Base-by-base conservation (phyloP, 1,140 invertebrate species). In the Zaprionus taronus region DNA sequence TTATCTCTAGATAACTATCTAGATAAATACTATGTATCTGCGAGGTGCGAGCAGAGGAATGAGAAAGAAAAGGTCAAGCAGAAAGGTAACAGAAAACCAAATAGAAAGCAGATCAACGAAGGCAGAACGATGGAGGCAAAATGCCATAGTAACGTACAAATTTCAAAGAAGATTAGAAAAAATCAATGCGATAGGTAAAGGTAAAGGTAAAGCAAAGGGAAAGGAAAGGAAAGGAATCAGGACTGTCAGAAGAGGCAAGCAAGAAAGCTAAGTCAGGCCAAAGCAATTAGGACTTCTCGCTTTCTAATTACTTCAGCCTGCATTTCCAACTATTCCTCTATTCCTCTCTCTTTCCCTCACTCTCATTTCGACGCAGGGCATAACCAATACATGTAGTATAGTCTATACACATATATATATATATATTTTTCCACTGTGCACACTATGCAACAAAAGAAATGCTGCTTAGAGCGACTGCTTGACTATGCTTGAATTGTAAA, bases 401-500 rank as follows among this genome's bases (percentile, higher is more conserved):
- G 24, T 61, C 51, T 17, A 73, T 55, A 44, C n/a, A n/a, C n/a
- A n/a, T n/a, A 41, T 65, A 71, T 38, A 63, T 71, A 76, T 72
- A 65, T 63, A 74, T 84, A 80, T 83, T 83, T 83, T 83, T 84
- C 68, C 67, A 83, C 70, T 61, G 34, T 51, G 24, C 57, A 55
- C 28, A 49, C 65, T 60, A 62, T 69, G 65, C 65, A 68, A 61
- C 65, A 67, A 58, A 53, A 17, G 20, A 36, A 17, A 17, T 24
- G 14, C 26, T 63, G n/a, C 15, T 17, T 53, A 64, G 31, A 36
- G 36, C 56, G 17, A 47, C 58, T 47, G 64, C 63, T 58, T 66
- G 31, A 26, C 49, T 55, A 14, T 24, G 20, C 20, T 6, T 20
- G 24, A 41, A 41, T 22, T 51, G 6, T 51, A 17, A 2, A 11